Evolutionary conservation across 2,888 invertebrate genomes (phyloP).

Genomic region (Acrobasis repandana): DNA sequence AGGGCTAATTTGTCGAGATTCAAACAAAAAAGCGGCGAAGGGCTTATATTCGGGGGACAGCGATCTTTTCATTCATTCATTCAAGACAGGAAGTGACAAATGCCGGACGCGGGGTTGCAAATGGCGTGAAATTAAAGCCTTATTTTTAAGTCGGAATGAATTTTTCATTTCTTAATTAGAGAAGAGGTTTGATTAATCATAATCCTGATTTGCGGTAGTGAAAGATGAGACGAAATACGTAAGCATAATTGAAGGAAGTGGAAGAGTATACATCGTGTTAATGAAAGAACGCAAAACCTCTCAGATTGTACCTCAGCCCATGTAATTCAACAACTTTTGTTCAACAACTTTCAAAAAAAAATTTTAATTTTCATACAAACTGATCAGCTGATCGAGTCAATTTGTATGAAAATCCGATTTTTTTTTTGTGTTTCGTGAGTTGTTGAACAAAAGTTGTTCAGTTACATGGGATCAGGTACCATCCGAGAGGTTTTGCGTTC

Average conservation of each 20-base stretch:
- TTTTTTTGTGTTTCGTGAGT: too few relatives aligned
- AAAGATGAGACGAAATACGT: neutral
- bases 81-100: constrained; percentile 46
- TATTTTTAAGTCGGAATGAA: constrained; percentile 40
- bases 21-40: constrained; percentile 18
- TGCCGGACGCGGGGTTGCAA: constrained; percentile 40
- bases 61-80: constrained; percentile 26
- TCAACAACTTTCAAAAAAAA: too few relatives aligned
- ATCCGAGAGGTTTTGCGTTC: too few relatives aligned
- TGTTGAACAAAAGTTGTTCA: too few relatives aligned
- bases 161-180: constrained; percentile 22
- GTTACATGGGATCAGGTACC: too few relatives aligned
- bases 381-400: too few relatives aligned
- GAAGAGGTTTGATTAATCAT: neutral
- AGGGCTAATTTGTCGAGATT: constrained; percentile 21
- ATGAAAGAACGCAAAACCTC: too few relatives aligned
- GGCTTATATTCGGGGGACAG: constrained; percentile 14
- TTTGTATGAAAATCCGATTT: too few relatives aligned
- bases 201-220: neutral
- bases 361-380: too few relatives aligned
- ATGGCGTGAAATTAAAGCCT: constrained; percentile 50
- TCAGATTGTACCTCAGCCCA: too few relatives aligned
- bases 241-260: neutral
- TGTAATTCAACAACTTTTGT: too few relatives aligned
- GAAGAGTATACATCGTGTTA: too few relatives aligned